A percentile compares a stretch with the other conserved stretches of the same genome.
These are phyloP conservation scores for Ptyas mucosa DNA, from an alignment of 2,113 vertebrate species.

Conservation along the genomic window DNA sequence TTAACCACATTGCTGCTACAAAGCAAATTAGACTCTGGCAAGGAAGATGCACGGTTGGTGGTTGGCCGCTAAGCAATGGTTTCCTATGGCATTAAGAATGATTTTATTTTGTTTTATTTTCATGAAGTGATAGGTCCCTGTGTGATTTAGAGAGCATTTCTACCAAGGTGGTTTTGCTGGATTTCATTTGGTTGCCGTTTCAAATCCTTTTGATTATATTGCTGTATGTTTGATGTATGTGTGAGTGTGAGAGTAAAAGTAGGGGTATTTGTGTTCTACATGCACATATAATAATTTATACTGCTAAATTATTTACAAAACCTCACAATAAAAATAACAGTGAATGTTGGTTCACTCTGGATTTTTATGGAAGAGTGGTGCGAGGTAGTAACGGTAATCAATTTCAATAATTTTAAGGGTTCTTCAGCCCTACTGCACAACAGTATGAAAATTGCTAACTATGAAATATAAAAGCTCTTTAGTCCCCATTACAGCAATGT, in stretches of 20 bases:
- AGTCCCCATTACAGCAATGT: slow-evolving; percentile 47
- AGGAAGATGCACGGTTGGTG: background rate
- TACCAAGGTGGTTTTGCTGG: fast-evolving
- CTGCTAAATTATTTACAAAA: background rate
- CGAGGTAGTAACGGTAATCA: slow-evolving; percentile 40
- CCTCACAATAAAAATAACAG: slow-evolving; percentile 3
- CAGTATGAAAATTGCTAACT: slow-evolving; percentile 46
- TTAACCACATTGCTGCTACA: background rate
- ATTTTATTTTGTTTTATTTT: fast-evolving
- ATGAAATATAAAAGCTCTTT: slow-evolving; percentile 51
- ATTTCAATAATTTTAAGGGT: slow-evolving; percentile 56
- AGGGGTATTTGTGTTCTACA: background rate
- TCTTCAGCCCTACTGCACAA: slow-evolving; percentile 51
- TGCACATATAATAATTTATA: background rate
- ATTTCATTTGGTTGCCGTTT: slow-evolving; percentile 40
- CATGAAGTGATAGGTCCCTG: fast-evolving
- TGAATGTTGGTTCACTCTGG: slow-evolving; percentile 11
- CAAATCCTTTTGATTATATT: slow-evolving; percentile 32
- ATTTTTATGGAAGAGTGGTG: slow-evolving; percentile 41
- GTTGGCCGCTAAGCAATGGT: fast-evolving
- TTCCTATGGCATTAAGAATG: fast-evolving
- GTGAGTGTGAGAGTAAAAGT: background rate
- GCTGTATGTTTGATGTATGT: background rate
- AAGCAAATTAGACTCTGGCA: slow-evolving; percentile 2
- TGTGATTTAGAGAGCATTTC: background rate